A percentile compares a stretch with the other conserved stretches of the same genome.
These are phyloP conservation scores for Drosophila multiciliata DNA, from an alignment of 2,888 invertebrate species.

Conservation along the genomic window DNA sequence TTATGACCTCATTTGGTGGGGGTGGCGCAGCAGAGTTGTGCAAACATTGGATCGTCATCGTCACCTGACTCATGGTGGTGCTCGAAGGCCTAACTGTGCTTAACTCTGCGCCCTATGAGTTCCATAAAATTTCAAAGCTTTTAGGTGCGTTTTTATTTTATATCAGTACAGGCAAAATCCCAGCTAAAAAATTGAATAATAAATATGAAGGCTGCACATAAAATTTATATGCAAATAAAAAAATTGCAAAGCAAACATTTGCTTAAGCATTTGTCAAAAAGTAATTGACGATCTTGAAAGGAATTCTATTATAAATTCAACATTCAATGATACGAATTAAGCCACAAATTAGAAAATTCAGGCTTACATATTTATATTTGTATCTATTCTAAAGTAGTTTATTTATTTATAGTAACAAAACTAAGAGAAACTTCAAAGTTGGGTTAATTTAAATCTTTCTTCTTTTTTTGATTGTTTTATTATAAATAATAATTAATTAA, in stretches of 20 bases:
- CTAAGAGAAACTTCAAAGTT: neutral
- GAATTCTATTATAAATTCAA: neutral
- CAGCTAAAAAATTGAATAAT: conserved; percentile 16
- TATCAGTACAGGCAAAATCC: conserved; percentile 44
- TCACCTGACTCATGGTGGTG: conserved; percentile 68
- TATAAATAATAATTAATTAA: neutral
- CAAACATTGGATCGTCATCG: conserved; percentile 69
- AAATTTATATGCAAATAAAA: conserved; percentile 28
- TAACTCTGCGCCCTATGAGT: conserved; percentile 43
- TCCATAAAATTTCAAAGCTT: conserved; percentile 46
- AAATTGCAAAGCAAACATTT: neutral
- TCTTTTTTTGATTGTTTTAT: neutral
- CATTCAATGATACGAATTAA: neutral
- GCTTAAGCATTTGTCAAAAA: neutral
- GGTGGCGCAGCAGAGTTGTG: conserved; percentile 61
- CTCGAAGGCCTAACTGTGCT: conserved; percentile 33
- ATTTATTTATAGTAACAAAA: neutral
- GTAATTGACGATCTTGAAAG: neutral
- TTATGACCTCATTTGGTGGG: conserved; percentile 72
- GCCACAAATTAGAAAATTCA: neutral
- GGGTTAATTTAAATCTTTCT: neutral
- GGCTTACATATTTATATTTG: neutral
- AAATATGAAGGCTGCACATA: conserved; percentile 33
- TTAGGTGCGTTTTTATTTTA: conserved; percentile 50
- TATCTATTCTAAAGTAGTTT: neutral